phyloP scores from a whole-genome alignment of 2,113 vertebrate species.

The Callospermophilus lateralis region DNA sequence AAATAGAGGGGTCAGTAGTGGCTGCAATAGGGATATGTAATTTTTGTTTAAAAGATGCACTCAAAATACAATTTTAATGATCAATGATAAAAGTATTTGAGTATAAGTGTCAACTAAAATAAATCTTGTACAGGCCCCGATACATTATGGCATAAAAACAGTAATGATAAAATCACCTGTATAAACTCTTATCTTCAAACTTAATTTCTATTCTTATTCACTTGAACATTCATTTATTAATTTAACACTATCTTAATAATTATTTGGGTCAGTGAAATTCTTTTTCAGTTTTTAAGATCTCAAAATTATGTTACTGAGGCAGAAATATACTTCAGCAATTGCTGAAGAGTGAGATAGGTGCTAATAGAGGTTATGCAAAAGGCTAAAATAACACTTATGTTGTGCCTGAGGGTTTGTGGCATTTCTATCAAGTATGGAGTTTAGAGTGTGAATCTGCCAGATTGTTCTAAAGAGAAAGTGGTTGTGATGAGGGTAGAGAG shows the following conservation, averaged over 20 bases:
- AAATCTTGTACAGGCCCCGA: not conserved
- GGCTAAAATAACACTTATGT: not conserved
- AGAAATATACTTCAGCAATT: conserved; percentile 3
- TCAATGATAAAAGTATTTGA: not conserved
- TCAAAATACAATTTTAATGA: not conserved
- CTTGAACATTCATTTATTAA: not conserved
- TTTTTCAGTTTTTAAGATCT: not conserved
- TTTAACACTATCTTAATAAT: not conserved
- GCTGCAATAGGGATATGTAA: not conserved
- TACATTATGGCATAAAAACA: not conserved
- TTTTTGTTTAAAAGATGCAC: not conserved
- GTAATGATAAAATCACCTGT: not conserved
- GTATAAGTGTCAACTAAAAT: not conserved
- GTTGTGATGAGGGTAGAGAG: no score
- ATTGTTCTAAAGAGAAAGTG: not conserved
- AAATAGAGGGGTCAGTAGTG: not conserved
- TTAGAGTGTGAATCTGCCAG: not conserved
- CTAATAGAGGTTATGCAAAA: not conserved
- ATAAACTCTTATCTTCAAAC: not conserved
- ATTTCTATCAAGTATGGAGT: not conserved
- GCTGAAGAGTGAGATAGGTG: conserved; percentile 36
- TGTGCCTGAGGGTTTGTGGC: not conserved
- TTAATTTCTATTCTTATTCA: not conserved
- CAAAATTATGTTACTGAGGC: not conserved
- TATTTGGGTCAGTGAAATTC: not conserved